Percentiles rank a stretch among this genome's conserved stretches.
These are phyloP conservation scores for Folsomia manolachei DNA, from an alignment of 2,888 invertebrate genomes.

Conservation along the genomic window DNA sequence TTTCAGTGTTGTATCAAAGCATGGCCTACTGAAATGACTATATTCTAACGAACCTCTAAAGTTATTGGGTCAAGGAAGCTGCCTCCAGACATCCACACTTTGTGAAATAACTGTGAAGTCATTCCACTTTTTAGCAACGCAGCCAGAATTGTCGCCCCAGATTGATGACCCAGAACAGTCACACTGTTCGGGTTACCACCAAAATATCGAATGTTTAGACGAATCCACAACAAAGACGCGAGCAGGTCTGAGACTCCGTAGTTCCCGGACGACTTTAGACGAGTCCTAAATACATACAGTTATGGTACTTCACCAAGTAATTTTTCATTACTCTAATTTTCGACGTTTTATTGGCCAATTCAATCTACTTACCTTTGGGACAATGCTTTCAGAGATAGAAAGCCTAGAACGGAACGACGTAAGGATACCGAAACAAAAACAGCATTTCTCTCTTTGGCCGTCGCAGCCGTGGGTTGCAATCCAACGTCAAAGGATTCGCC, in stretches of 20 bases:
- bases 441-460: conserved; percentile 73
- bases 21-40: conserved; percentile 20
- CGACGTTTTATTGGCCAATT: too few species aligned
- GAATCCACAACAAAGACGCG: conserved; percentile 73
- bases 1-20: conserved; percentile 1
- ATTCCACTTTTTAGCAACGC: conserved; percentile 69
- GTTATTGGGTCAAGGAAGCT: conserved; percentile 57
- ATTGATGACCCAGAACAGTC: conserved; percentile 78
- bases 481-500: conserved; percentile 54
- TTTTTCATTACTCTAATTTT: too few species aligned
- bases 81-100: conserved; percentile 77
- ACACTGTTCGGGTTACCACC: conserved; percentile 71
- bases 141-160: conserved; percentile 79
- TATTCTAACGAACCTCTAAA: conserved; percentile 6
- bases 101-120: conserved; percentile 69
- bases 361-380: conserved; percentile 27
- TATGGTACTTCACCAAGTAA: too few species aligned
- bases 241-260: conserved; percentile 80
- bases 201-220: conserved; percentile 76
- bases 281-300: conserved; percentile 54
- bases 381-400: conserved; percentile 61
- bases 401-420: conserved; percentile 69
- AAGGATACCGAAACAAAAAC: conserved; percentile 85
- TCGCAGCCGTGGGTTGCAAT: conserved; percentile 69
- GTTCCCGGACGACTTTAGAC: conserved; percentile 77